These are phyloP conservation scores for Tetramorium alpestre DNA, from an alignment of 1,140 invertebrate species.

Conservation along the genomic window DNA sequence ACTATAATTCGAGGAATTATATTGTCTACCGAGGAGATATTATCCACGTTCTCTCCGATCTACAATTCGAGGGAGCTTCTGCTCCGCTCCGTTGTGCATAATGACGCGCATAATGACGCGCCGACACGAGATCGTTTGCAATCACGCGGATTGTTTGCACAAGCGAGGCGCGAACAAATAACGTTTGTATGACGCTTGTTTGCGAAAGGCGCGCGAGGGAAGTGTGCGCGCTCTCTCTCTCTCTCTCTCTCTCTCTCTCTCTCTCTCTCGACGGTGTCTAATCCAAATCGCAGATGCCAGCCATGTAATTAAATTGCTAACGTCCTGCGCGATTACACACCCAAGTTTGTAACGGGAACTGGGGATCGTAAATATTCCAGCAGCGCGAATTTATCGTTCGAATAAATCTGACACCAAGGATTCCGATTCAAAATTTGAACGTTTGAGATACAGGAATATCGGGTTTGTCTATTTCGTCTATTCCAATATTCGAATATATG, in stretches of 20 bases:
- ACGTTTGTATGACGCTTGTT: slow-evolving; percentile 47
- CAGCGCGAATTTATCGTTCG: not conserved
- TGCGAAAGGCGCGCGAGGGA: slow-evolving; percentile 21
- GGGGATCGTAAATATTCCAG: slow-evolving; percentile 10
- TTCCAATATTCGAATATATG: not conserved
- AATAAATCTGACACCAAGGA: not conserved
- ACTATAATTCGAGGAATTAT: not conserved
- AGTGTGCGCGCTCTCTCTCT: not conserved
- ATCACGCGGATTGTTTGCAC: slow-evolving; percentile 53
- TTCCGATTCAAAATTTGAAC: not conserved
- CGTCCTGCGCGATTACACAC: not conserved
- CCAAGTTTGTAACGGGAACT: not conserved
- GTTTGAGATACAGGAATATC: not conserved
- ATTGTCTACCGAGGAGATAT: not conserved
- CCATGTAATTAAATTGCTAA: slow-evolving; percentile 32
- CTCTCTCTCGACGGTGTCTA: not conserved
- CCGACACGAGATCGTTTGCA: slow-evolving; percentile 36
- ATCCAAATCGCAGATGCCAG: slow-evolving; percentile 44
- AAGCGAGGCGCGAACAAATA: slow-evolving; percentile 45
- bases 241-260: not conserved
- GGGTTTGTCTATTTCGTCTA: not conserved
- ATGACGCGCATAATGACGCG: slow-evolving; percentile 23
- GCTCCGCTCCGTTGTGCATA: not conserved
- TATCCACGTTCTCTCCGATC: not conserved
- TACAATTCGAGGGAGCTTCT: slow-evolving; percentile 11